Conservation (phyloP, 1,140 invertebrate species). For the Drosophila erecta region DNA sequence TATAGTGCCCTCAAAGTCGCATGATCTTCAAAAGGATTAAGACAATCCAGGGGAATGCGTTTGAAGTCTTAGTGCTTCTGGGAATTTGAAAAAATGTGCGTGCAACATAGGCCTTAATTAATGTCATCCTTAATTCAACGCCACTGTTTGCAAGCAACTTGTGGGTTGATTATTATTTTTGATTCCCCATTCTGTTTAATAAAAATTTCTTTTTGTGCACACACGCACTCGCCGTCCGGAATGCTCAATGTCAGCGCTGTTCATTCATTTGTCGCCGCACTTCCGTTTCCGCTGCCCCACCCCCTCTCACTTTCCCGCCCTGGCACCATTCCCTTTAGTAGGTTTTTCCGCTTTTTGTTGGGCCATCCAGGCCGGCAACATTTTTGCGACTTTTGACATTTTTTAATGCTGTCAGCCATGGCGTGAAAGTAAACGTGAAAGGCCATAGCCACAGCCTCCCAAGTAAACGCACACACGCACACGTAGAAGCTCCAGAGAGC, state of each 20-base stretch:
- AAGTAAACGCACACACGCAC: conserved; percentile 14
- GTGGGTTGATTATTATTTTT: too few relatives aligned
- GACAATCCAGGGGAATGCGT: neutral
- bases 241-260: conserved; percentile 71
- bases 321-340: conserved; percentile 36
- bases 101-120: neutral
- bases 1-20: too few relatives aligned
- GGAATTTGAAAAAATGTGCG: neutral
- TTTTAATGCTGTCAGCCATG: conserved; percentile 78
- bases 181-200: neutral
- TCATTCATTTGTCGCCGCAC: conserved; percentile 71
- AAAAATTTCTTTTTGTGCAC: conserved; percentile 3
- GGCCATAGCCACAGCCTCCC: conserved; percentile 42
- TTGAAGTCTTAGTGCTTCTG: neutral
- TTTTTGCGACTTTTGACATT: conserved; percentile 83
- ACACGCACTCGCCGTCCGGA: conserved; percentile 30
- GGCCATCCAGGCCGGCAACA: conserved; percentile 63
- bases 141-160: neutral
- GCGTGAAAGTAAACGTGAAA: conserved; percentile 75
- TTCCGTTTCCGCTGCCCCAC: conserved; percentile 33
- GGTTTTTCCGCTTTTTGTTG: conserved; percentile 18
- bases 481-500: conserved; percentile 31
- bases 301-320: neutral
- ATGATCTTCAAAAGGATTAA: neutral
- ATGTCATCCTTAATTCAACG: neutral